A percentile compares a stretch with the other conserved stretches of the same genome.
phyloP scores from a whole-genome alignment of 2,113 vertebrate species.

The Passer domesticus region DNA sequence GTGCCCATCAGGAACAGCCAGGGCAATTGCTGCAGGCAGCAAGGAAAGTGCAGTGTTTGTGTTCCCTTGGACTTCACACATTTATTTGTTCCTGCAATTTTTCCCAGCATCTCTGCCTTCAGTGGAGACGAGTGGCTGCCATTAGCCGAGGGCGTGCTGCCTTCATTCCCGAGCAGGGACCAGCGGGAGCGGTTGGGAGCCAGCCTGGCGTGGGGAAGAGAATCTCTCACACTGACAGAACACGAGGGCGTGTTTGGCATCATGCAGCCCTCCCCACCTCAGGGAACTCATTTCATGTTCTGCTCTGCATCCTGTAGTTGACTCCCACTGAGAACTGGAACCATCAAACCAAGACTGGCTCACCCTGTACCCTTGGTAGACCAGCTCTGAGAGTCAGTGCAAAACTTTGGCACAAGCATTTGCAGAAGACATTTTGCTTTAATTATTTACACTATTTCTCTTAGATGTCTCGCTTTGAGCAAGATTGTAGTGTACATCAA shows the following conservation, averaged over 20 bases:
- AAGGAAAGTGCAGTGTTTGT: rapidly evolving
- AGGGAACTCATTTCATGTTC: not conserved
- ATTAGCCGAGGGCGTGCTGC: not conserved
- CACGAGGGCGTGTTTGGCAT: rapidly evolving
- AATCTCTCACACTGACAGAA: not conserved
- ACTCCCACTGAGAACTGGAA: not conserved
- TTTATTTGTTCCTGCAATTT: not conserved
- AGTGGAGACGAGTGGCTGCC: rapidly evolving
- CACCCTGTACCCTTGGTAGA: not conserved
- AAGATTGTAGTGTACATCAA: not conserved
- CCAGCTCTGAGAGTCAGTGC: not conserved
- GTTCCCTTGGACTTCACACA: not conserved
- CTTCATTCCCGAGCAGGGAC: rapidly evolving
- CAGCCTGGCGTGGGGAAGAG: rapidly evolving
- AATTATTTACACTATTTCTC: not conserved
- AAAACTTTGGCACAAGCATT: not conserved
- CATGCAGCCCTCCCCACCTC: not conserved
- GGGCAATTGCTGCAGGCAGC: not conserved
- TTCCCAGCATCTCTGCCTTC: not conserved
- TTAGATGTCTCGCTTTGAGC: not conserved
- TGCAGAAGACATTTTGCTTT: not conserved
- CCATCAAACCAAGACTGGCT: not conserved
- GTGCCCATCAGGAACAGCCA: not conserved
- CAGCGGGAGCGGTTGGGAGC: rapidly evolving
- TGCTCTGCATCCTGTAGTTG: not conserved